Percentiles rank a stretch among this genome's conserved stretches.
Evolutionary conservation across 2,113 vertebrate species (phyloP).

Genomic region (Aplodontia rufa): DNA sequence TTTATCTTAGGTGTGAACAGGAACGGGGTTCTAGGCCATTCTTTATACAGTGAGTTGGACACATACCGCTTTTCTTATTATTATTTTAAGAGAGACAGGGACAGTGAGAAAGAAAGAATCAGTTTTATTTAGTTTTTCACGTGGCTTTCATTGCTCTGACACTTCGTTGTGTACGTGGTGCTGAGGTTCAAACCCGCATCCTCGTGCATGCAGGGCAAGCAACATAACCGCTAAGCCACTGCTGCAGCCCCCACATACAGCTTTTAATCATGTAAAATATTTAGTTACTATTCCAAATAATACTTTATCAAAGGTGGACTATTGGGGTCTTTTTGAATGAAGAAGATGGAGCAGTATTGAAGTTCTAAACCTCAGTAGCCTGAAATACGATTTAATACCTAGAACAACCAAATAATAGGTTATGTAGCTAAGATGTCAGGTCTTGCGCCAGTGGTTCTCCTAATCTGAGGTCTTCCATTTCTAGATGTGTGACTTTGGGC

Average conservation of each 20-base stretch:
- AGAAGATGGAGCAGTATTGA: neutral
- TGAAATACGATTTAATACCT: neutral
- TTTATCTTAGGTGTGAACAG: neutral
- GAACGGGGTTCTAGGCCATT: neutral
- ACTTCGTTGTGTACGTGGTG: too few relatives aligned
- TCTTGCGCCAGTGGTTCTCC: neutral
- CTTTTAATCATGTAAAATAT: neutral
- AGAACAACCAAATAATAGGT: neutral
- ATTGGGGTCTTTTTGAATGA: neutral
- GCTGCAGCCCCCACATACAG: too few relatives aligned
- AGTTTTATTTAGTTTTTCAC: too few relatives aligned
- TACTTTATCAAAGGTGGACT: neutral
- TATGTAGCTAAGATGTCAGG: neutral
- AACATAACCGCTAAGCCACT: too few relatives aligned
- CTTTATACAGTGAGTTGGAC: neutral
- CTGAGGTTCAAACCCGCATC: too few relatives aligned
- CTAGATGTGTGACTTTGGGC: neutral
- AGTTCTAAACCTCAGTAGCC: too few relatives aligned
- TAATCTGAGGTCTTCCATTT: neutral
- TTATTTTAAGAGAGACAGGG: too few relatives aligned
- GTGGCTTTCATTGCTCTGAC: too few relatives aligned
- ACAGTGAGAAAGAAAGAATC: too few relatives aligned
- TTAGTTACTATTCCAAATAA: neutral
- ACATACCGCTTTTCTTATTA: neutral
- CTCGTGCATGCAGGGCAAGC: too few relatives aligned